Evolutionary conservation across 2,113 vertebrate species (phyloP).

Genomic region (Sturnira hondurensis): DNA sequence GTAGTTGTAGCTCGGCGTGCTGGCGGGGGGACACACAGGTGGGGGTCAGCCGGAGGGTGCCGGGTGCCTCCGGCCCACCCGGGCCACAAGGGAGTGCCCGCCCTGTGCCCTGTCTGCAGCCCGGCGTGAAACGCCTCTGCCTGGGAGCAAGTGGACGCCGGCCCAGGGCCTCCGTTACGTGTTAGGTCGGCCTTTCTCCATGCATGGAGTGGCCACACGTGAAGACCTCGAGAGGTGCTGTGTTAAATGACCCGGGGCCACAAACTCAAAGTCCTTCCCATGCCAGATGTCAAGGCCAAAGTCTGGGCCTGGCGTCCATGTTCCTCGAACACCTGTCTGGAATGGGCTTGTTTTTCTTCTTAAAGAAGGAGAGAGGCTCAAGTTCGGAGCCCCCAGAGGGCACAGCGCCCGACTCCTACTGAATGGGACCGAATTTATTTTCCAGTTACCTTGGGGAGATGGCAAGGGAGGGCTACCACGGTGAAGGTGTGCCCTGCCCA

Average conservation of each 20-base stretch:
- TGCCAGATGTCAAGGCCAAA: fast-evolving
- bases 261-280: neutral
- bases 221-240: fast-evolving
- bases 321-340: neutral
- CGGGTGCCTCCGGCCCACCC: neutral
- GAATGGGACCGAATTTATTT: fast-evolving
- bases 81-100: fast-evolving
- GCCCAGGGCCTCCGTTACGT: fast-evolving
- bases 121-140: neutral
- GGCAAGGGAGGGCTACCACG: fast-evolving
- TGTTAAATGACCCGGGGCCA: fast-evolving
- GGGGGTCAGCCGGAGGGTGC: neutral
- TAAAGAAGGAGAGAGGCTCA: neutral
- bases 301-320: neutral
- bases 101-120: neutral
- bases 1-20: conserved; percentile 97
- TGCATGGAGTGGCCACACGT: fast-evolving
- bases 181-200: fast-evolving
- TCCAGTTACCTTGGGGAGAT: fast-evolving
- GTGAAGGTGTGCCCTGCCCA: fast-evolving
- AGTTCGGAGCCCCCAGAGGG: fast-evolving
- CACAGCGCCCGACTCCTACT: fast-evolving
- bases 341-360: neutral
- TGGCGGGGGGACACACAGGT: conserved; percentile 64
- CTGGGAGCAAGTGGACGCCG: neutral